Conservation (phyloP, 2,888 invertebrate genomes). For the Luperina testacea region DNA sequence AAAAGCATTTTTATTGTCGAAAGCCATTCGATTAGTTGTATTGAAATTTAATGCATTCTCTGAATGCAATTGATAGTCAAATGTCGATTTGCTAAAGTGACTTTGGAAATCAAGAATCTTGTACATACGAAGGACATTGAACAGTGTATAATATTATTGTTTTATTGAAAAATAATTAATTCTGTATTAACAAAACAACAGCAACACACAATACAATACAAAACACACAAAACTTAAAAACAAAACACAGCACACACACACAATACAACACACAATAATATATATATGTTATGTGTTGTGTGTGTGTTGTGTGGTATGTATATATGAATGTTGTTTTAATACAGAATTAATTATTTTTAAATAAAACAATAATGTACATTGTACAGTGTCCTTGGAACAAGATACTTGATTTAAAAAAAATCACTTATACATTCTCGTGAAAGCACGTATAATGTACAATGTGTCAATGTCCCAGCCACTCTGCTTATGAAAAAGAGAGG, state of each 20-base stretch:
- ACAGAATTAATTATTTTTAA: not conserved
- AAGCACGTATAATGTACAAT: too few species aligned
- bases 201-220: too few species aligned
- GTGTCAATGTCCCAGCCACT: too few species aligned
- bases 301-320: too few species aligned
- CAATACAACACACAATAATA: too few species aligned
- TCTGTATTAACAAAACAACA: not conserved
- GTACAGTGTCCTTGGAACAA: not conserved
- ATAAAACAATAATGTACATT: not conserved
- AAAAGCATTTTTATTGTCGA: not conserved
- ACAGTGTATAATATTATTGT: not conserved
- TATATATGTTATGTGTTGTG: too few species aligned
- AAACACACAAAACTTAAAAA: too few species aligned
- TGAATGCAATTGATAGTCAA: not conserved
- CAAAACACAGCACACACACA: too few species aligned
- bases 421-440: not conserved
- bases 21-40: conserved; percentile 6
- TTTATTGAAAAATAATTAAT: not conserved
- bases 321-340: too few species aligned
- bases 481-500: too few species aligned
- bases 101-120: not conserved
- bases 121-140: not conserved
- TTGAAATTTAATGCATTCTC: conserved; percentile 24
- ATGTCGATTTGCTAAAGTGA: not conserved
- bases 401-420: not conserved